Evolutionary conservation across 2,888 invertebrate species (phyloP).

Genomic region (Ectobius pallidus): DNA sequence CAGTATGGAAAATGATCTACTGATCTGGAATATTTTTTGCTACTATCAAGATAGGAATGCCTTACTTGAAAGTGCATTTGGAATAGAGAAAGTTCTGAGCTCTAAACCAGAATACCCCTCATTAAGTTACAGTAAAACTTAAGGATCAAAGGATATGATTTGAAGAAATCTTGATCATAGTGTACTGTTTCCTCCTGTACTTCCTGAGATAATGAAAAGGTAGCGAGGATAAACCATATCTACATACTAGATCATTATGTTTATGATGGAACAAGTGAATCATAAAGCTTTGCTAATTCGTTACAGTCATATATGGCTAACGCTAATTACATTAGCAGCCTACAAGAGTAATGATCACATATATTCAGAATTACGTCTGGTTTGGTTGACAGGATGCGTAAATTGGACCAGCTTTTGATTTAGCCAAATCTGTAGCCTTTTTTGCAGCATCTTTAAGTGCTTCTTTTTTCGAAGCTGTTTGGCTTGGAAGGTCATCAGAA

Average conservation of each 20-base stretch:
- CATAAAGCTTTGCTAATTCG: too few species aligned
- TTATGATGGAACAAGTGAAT: too few species aligned
- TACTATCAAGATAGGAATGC: not conserved
- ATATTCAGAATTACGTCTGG: conserved; percentile 50
- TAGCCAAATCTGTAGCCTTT: conserved; percentile 81
- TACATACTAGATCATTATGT: too few species aligned
- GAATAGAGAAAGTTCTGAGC: not conserved
- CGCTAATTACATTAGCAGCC: not conserved
- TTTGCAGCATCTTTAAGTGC: conserved; percentile 81
- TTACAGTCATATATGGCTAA: not conserved
- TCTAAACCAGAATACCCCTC: not conserved
- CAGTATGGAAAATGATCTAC: conserved; percentile 16
- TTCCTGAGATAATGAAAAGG: too few species aligned
- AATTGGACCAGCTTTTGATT: conserved; percentile 60
- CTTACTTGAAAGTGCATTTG: not conserved
- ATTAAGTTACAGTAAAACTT: too few species aligned
- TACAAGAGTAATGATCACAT: not conserved
- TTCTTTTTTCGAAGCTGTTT: conserved; percentile 51
- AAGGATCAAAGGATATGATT: too few species aligned
- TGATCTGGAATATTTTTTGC: conserved; percentile 16
- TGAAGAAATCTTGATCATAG: too few species aligned
- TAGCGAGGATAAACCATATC: too few species aligned
- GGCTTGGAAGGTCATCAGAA: conserved; percentile 45
- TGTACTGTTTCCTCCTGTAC: too few species aligned
- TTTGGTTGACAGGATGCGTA: conserved; percentile 53